phyloP scores from a whole-genome alignment of 2,113 vertebrate species.

The Xiphorhynchus elegans region DNA sequence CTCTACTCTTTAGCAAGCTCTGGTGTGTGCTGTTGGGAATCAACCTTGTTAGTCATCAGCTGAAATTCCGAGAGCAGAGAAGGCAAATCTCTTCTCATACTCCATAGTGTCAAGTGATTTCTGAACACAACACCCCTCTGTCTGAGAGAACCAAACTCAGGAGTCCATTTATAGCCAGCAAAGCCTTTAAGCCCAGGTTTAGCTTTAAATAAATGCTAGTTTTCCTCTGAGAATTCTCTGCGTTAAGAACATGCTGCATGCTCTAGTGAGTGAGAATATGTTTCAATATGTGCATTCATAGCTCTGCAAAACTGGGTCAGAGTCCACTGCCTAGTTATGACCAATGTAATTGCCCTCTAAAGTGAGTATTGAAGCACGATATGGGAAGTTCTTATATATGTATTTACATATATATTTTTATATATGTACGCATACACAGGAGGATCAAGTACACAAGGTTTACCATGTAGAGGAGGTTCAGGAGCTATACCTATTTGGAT shows the following conservation, averaged over 20 bases:
- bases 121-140: background rate
- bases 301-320: background rate
- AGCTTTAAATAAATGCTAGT: conserved; percentile 36
- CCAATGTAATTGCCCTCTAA: background rate
- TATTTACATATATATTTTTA: background rate
- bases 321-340: background rate
- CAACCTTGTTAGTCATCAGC: background rate
- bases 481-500: background rate
- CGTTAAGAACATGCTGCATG: background rate
- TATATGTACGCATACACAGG: background rate
- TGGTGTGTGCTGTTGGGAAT: background rate
- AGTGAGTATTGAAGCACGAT: background rate
- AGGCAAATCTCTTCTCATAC: background rate
- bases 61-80: background rate
- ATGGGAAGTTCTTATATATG: background rate
- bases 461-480: background rate
- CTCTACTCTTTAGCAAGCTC: background rate
- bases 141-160: background rate
- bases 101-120: background rate
- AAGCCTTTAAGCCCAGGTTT: conserved; percentile 46
- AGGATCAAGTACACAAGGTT: background rate
- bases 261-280: background rate
- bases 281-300: background rate
- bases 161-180: conserved; percentile 12
- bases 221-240: conserved; percentile 1